These are phyloP conservation scores for Calliphora vicina DNA, from an alignment of 1,140 invertebrate genomes.

Conservation along the genomic window DNA sequence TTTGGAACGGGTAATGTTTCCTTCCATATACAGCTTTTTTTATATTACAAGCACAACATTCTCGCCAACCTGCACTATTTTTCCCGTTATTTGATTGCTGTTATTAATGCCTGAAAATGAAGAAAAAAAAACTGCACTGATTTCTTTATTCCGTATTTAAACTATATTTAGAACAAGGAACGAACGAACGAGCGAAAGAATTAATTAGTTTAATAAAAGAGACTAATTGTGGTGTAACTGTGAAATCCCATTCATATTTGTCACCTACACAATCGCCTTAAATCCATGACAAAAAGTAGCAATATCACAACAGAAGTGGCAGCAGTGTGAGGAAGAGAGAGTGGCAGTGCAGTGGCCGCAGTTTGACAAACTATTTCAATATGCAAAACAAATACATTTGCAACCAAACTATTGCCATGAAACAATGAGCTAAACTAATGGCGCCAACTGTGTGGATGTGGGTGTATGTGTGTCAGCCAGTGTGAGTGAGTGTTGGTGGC, in stretches of 20 bases:
- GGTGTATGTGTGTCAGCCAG: background rate
- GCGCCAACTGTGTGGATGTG: background rate
- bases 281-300: background rate
- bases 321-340: background rate
- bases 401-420: background rate
- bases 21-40: too few species aligned
- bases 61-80: background rate
- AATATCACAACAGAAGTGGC: background rate
- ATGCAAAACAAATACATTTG: background rate
- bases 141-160: too few species aligned
- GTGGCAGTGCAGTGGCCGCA: background rate
- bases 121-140: background rate
- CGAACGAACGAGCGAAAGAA: background rate
- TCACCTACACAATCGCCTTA: slow-evolving; percentile 11
- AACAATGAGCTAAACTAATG: background rate
- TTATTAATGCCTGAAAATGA: background rate
- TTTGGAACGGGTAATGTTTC: too few species aligned
- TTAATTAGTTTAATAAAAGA: slow-evolving; percentile 24
- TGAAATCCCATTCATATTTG: slow-evolving; percentile 33
- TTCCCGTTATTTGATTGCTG: background rate
- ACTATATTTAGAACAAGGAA: too few species aligned
- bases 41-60: too few species aligned
- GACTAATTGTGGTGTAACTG: slow-evolving; percentile 29
- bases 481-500: background rate
- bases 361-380: background rate